Conservation (phyloP, 2,888 invertebrate genomes). For the Cyclophora punctaria region DNA sequence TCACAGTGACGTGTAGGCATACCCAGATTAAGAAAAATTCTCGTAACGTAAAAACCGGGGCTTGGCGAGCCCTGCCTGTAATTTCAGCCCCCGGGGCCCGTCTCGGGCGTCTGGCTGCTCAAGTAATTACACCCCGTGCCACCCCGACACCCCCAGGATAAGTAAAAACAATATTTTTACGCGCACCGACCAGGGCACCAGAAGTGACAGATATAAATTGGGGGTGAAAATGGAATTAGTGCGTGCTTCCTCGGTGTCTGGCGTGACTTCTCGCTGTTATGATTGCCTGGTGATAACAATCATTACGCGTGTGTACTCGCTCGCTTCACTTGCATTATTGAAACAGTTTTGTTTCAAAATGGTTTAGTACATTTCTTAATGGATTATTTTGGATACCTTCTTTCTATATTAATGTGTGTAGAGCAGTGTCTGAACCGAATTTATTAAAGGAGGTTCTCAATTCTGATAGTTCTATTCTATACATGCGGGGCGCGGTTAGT, state of each 20-base stretch:
- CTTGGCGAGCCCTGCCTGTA: conserved; percentile 46
- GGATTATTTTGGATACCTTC: background rate
- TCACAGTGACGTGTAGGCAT: conserved; percentile 10
- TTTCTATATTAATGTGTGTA: too few relatives aligned
- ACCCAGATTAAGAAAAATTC: conserved; percentile 54
- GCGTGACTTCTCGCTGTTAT: conserved; percentile 32
- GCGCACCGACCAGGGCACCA: conserved; percentile 58
- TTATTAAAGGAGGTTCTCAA: too few relatives aligned
- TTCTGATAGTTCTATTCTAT: too few relatives aligned
- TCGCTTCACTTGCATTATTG: background rate
- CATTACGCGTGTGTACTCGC: background rate
- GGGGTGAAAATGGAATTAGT: conserved; percentile 65
- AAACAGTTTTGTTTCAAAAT: too few relatives aligned
- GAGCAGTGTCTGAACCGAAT: too few relatives aligned
- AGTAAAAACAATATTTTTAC: conserved; percentile 75
- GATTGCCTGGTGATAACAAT: conserved; percentile 6
- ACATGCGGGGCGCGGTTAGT: too few relatives aligned
- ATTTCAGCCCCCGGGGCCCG: conserved; percentile 54
- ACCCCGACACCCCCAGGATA: conserved; percentile 43
- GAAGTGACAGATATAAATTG: conserved; percentile 72
- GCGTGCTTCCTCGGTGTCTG: conserved; percentile 45
- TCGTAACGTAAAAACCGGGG: conserved; percentile 46
- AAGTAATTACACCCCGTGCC: conserved; percentile 63
- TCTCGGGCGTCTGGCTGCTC: conserved; percentile 57
- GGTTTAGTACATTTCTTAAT: background rate